These are phyloP conservation scores for Tanaodytes sp. DNA, from an alignment of 2,888 invertebrate genomes.

Conservation along the genomic window DNA sequence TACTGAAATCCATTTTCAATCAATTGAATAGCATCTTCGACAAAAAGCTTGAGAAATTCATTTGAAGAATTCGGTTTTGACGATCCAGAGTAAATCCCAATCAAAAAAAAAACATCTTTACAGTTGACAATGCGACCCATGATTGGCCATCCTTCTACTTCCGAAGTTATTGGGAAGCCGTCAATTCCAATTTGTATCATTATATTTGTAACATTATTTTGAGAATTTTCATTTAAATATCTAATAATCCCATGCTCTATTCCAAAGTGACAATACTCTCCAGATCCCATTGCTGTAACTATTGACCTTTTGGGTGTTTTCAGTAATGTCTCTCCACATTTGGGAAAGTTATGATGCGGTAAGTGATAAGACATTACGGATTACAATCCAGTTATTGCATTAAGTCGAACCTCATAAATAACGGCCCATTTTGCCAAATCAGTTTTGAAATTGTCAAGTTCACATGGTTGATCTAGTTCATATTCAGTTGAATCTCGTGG, in stretches of 20 bases:
- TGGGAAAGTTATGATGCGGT: slow-evolving; percentile 1
- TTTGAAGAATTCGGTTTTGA: slow-evolving; percentile 1
- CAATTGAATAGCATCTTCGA: not conserved
- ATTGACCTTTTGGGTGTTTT: not conserved
- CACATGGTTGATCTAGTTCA: too few relatives aligned
- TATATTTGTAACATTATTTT: not conserved
- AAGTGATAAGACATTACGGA: too few relatives aligned
- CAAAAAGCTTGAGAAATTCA: slow-evolving; percentile 13
- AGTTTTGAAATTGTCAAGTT: too few relatives aligned
- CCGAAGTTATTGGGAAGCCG: slow-evolving; percentile 2
- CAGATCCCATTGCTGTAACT: not conserved
- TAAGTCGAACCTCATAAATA: too few relatives aligned
- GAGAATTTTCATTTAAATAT: not conserved
- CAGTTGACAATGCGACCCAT: slow-evolving; percentile 1
- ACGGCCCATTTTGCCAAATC: too few relatives aligned
- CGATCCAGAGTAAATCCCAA: slow-evolving; percentile 2
- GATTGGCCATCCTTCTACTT: slow-evolving; percentile 8
- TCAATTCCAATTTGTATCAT: slow-evolving; percentile 3
- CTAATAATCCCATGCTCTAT: not conserved
- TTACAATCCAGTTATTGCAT: too few relatives aligned
- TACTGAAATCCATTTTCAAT: not conserved
- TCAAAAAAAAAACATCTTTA: not conserved
- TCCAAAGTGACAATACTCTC: not conserved
- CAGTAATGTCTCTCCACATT: not conserved
- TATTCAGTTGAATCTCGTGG: too few relatives aligned